Evolutionary conservation across 1,140 invertebrate genomes (phyloP).

Genomic region (Maconellicoccus hirsutus): DNA sequence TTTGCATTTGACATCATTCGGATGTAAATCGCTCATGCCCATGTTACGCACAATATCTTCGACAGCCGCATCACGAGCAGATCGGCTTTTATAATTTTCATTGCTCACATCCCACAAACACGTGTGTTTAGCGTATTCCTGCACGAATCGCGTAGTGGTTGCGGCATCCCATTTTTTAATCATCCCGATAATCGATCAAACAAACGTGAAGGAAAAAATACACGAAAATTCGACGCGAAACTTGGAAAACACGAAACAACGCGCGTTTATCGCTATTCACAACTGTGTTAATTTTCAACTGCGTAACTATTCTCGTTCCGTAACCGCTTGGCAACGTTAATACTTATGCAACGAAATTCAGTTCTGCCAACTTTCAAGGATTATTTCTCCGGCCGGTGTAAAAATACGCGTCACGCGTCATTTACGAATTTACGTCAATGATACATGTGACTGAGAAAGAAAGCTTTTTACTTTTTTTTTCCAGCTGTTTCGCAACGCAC

Average conservation of each 20-base stretch:
- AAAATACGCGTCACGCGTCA: too few species aligned
- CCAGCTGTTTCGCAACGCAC: too few species aligned
- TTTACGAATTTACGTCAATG: too few species aligned
- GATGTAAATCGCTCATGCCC: not conserved
- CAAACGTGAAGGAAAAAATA: too few species aligned
- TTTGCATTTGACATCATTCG: not conserved
- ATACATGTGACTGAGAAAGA: too few species aligned
- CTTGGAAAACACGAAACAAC: not conserved
- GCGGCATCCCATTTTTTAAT: not conserved
- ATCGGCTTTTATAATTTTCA: not conserved
- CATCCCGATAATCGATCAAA: not conserved
- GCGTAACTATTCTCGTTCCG: conserved; percentile 7
- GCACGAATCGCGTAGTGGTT: not conserved
- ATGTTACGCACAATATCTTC: not conserved
- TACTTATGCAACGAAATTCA: not conserved
- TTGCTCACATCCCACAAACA: not conserved
- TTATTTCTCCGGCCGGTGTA: not conserved
- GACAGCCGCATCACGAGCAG: not conserved
- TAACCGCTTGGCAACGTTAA: not conserved
- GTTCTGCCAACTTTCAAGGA: conserved; percentile 7
- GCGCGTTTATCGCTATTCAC: not conserved
- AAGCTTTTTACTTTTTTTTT: too few species aligned
- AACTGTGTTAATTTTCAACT: not conserved
- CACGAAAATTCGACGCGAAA: not conserved
- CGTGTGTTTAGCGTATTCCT: not conserved